These are phyloP conservation scores for Drosophila setifemur DNA, from an alignment of 1,140 invertebrate species.

Conservation along the genomic window DNA sequence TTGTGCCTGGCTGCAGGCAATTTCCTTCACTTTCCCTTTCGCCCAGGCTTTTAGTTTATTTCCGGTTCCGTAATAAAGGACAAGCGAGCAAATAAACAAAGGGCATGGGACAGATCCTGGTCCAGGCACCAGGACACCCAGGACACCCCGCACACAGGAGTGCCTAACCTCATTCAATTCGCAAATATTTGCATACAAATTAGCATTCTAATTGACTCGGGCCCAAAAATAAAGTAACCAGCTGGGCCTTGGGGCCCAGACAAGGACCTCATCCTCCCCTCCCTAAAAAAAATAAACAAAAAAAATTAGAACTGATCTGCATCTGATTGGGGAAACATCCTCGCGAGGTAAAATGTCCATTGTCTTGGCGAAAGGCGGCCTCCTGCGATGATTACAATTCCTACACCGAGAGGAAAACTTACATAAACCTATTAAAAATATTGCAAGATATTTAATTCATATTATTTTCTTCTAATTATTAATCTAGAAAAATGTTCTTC, in stretches of 20 bases:
- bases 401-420: no score
- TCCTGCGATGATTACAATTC: no score
- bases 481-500: no score
- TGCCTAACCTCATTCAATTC: slow-evolving; percentile 40
- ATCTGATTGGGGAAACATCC: neutral
- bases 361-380: slow-evolving; percentile 52
- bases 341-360: slow-evolving; percentile 27
- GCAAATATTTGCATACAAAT: slow-evolving; percentile 79
- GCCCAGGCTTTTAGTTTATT: slow-evolving; percentile 58
- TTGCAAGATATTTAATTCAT: no score
- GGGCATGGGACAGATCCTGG: slow-evolving; percentile 20
- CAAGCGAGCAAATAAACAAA: slow-evolving; percentile 49
- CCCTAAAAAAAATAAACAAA: neutral
- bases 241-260: neutral
- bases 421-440: no score
- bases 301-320: neutral
- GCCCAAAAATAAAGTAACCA: slow-evolving; percentile 60
- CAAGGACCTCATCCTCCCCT: no score
- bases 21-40: slow-evolving; percentile 65
- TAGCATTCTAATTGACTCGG: slow-evolving; percentile 77
- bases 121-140: slow-evolving; percentile 9
- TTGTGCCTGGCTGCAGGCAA: slow-evolving; percentile 57
- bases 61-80: slow-evolving; percentile 65
- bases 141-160: neutral
- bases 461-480: no score